phyloP scores from a whole-genome alignment of 2,888 invertebrate genomes.

The Scelioninae gen. 2 region DNA sequence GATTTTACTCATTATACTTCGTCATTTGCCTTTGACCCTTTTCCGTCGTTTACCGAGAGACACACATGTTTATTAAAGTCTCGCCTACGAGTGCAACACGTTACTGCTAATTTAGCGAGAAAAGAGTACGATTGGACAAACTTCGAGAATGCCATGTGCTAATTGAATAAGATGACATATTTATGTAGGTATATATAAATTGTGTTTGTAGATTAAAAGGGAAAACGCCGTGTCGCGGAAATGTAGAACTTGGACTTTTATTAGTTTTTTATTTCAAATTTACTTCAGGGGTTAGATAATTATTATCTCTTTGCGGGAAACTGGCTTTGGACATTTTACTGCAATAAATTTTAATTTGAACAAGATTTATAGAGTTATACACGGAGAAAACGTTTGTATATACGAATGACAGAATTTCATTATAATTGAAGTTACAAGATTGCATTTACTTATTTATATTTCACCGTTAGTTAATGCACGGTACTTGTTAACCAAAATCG shows the following conservation, averaged over 20 bases:
- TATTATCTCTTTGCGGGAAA: neutral
- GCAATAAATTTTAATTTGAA: too few species aligned
- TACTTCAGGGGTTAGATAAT: too few species aligned
- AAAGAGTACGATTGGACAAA: conserved; percentile 56
- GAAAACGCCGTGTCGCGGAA: conserved; percentile 15
- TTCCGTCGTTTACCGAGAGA: conserved; percentile 57
- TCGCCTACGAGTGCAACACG: conserved; percentile 58
- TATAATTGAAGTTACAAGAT: too few species aligned
- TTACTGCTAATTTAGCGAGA: conserved; percentile 61
- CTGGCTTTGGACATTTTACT: too few species aligned
- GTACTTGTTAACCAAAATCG: too few species aligned
- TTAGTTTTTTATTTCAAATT: neutral
- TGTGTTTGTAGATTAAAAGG: conserved; percentile 32
- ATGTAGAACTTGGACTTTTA: conserved; percentile 9
- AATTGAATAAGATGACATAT: conserved; percentile 50
- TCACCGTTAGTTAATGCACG: too few species aligned
- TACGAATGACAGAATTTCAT: too few species aligned
- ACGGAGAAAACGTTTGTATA: too few species aligned
- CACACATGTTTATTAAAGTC: conserved; percentile 57
- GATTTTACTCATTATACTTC: conserved; percentile 67
- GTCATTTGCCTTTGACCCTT: conserved; percentile 63
- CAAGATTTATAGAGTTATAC: too few species aligned
- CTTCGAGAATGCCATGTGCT: conserved; percentile 49
- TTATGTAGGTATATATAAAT: conserved; percentile 39
- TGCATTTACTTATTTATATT: too few species aligned